Base-by-base conservation (phyloP, 2,888 invertebrate genomes). In the Lacanobia oleracea region DNA sequence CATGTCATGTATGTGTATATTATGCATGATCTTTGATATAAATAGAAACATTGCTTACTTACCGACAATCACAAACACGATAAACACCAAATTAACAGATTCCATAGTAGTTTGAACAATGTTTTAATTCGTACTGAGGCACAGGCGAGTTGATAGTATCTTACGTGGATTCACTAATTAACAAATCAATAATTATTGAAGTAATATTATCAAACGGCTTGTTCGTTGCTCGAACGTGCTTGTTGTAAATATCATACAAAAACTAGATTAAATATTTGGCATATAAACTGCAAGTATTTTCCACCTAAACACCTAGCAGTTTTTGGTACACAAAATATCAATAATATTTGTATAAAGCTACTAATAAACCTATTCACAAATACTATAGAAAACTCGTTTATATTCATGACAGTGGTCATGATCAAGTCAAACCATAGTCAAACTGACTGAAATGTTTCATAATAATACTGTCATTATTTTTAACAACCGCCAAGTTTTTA, bases 21-120 rank as follows among this genome's bases (percentile, higher is more conserved):
- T 33, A 40, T 43, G 1, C 12, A 9, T 16, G 16, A n/a, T n/a
- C 50, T 50, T 33, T 1, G 18, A 56, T 5, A 27, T 54, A 54
- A 8, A 8, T 9, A 43, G 6, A 48, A 16, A n/a, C 21, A 45
- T 12, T 18, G 3, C 27, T 45, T 21, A 71, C 83, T 83, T 61
- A 83, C 83, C 83, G 2, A 69, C 21, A 16, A 77, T n/a, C n/a
- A 79, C 50, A 50, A 63, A 66, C 33, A 61, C 21, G 40, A 14
- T 33, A n/a, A 77, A 61, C 48, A 73, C 18, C 16, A 72, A 33
- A 51, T 51, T 12, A 68, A 75, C 9, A 21, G 23, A 64, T 57
- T 59, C 53, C 83, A 85, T 77, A 75, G 56, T 73, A 54, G 33
- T 63, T 40, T 21, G 21, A 61, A 50, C 59, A 60, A 65, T 33